phyloP scores from a whole-genome alignment of 2,113 vertebrate species.

The Sapayoa aenigma region DNA sequence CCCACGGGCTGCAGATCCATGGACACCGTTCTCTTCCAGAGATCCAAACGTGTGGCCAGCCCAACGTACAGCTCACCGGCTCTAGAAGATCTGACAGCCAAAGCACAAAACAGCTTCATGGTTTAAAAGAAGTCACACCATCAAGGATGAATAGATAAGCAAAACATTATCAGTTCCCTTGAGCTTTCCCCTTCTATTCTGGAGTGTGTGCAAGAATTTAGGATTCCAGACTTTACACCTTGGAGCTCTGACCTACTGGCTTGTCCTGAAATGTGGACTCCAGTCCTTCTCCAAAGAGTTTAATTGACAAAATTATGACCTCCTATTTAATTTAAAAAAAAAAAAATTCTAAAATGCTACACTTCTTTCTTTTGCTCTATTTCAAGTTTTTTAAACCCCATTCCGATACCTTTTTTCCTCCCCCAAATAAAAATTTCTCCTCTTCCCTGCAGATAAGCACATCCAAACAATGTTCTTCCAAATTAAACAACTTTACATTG shows the following conservation, averaged over 20 bases:
- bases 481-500: background rate
- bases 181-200: background rate
- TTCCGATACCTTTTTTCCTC: background rate
- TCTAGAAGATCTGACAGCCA: accelerated
- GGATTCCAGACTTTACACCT: background rate
- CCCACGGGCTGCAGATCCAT: background rate
- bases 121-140: background rate
- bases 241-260: background rate
- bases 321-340: background rate
- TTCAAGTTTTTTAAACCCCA: background rate
- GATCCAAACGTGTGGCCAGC: background rate
- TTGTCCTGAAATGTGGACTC: background rate
- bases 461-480: background rate
- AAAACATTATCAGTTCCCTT: background rate
- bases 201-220: background rate
- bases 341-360: background rate
- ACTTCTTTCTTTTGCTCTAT: background rate
- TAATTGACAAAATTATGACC: background rate
- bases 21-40: background rate
- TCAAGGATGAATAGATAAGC: background rate
- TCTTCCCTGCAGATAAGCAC: background rate
- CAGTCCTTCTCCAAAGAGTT: background rate
- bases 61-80: accelerated
- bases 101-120: background rate
- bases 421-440: background rate